Evolutionary conservation across 2,888 invertebrate genomes (phyloP).

Genomic region (Eulithis testata): DNA sequence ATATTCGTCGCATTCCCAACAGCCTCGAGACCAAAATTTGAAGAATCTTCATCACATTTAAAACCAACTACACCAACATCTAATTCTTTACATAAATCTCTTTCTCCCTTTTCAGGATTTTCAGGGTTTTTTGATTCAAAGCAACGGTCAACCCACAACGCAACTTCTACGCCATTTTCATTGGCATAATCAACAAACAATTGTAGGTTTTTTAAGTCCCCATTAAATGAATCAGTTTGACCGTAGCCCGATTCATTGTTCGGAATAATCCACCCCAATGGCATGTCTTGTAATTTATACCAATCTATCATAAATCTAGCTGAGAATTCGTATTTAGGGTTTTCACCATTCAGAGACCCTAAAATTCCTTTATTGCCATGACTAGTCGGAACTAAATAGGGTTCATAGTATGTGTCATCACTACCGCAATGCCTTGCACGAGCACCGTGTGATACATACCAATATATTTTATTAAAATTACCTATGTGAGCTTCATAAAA

Average conservation of each 20-base stretch:
- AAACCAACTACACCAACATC: slow-evolving; percentile 68
- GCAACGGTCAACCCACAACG: slow-evolving; percentile 1
- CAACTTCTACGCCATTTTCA: slow-evolving; percentile 2
- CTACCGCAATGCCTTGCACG: slow-evolving; percentile 68
- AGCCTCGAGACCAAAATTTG: slow-evolving; percentile 67
- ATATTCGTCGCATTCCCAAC: slow-evolving; percentile 67
- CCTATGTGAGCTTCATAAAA: slow-evolving; percentile 78
- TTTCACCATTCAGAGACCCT: slow-evolving; percentile 77
- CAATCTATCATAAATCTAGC: slow-evolving; percentile 78
- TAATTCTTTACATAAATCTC: slow-evolving; percentile 56
- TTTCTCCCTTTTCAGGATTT: slow-evolving; percentile 37
- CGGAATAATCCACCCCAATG: slow-evolving; percentile 76
- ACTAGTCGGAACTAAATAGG: too few species aligned
- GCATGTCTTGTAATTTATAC: slow-evolving; percentile 71
- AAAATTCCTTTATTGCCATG: slow-evolving; percentile 64
- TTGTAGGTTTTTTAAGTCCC: slow-evolving; percentile 72
- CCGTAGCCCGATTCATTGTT: slow-evolving; percentile 80
- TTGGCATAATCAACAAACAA: slow-evolving; percentile 54
- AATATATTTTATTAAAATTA: slow-evolving; percentile 59
- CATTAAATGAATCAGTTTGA: slow-evolving; percentile 70
- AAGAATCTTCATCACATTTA: slow-evolving; percentile 78
- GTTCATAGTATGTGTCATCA: slow-evolving; percentile 68
- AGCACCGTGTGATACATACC: slow-evolving; percentile 44
- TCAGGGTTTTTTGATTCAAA: slow-evolving; percentile 45
- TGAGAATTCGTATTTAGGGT: slow-evolving; percentile 76